A percentile compares a stretch with the other conserved stretches of the same genome.
These are phyloP conservation scores for Eugnorisma glareosa DNA, from an alignment of 2,888 invertebrate genomes.

Conservation along the genomic window DNA sequence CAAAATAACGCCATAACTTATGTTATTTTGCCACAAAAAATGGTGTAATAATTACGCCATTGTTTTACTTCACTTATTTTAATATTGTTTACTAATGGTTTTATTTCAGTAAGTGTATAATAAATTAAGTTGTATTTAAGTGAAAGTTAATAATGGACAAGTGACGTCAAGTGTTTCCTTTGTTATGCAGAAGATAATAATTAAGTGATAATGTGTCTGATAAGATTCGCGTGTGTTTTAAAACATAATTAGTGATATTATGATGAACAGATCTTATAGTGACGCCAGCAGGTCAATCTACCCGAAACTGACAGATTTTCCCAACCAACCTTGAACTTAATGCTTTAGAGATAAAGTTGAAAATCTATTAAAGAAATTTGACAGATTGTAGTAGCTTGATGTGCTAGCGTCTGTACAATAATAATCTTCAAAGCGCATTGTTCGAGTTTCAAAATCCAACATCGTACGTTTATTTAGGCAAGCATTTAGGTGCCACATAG, in stretches of 20 bases:
- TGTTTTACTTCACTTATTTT: not conserved
- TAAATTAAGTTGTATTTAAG: conserved; percentile 41
- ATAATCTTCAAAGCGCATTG: not conserved
- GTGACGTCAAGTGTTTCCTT: conserved; percentile 76
- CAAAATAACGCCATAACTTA: conserved; percentile 6
- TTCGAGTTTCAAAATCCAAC: not conserved
- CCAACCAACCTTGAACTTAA: too few relatives aligned
- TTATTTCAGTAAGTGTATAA: conserved; percentile 59
- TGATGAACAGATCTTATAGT: too few relatives aligned
- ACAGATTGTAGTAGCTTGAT: too few relatives aligned
- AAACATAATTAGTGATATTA: conserved; percentile 28
- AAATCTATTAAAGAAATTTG: too few relatives aligned
- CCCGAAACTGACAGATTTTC: too few relatives aligned
- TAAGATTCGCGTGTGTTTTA: conserved; percentile 53
- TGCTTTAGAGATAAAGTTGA: too few relatives aligned
- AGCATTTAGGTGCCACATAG: not conserved
- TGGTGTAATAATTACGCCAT: conserved; percentile 5
- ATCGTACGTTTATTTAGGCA: too few relatives aligned
- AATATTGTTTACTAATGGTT: conserved; percentile 41
- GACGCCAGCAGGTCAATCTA: too few relatives aligned
- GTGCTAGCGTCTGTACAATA: too few relatives aligned
- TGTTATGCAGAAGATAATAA: conserved; percentile 70
- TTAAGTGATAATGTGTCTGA: conserved; percentile 64
- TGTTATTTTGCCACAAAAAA: not conserved
- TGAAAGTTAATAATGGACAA: conserved; percentile 66